Evolutionary conservation across 2,888 invertebrate species (phyloP), one percentile per base, ranked within the genome.

Genomic region (Nycteola revayana): DNA sequence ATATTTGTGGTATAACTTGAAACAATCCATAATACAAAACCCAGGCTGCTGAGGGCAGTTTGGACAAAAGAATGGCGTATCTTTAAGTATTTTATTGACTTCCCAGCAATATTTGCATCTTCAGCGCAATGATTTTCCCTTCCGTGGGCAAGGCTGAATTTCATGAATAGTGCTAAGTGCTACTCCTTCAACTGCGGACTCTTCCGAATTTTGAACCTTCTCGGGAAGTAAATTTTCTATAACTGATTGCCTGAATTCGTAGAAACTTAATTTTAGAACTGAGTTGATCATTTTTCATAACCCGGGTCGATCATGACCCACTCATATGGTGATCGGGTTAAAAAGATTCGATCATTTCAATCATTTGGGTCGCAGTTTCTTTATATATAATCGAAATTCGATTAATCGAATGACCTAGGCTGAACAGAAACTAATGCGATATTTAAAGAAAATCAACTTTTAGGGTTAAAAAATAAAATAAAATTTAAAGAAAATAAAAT

Each of bases 41-140:
- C 29, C 29, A 23, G 29, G 29, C 29, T 29, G 29, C 22, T 23
- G 14, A 23, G 29, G 23, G 9, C 22, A 23, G 9, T 29, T 14
- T 8, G 29, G 29, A 23, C 29, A 29, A 9, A 7, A 29, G 14
- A 23, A 29, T 23, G 23, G 23, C 2, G 21, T 26, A 11, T 28
- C 33, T 26, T 32, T 32, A 20, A 20, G 32, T 26, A 20, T 26
- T 32, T 32, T 32, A 20, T 21, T 21, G 18, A 8, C 20, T 28
- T 34, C 33, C 28, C 33, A 34, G 20, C 34, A 34, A 9, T 20
- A 17, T 28, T 28, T 34, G 34, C 34, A 34, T 28, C 27, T 32
- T 25, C 25, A 10, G 20, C 25, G 32, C 32, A 32, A 22, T 27
- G 32, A 21, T 27, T 32, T 32, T 22, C 32, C 32, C 27, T 26